Evolutionary conservation across 2,797 vertebrate genomes (phyloP).

Genomic region (Sebastiscus albofasciatus): DNA sequence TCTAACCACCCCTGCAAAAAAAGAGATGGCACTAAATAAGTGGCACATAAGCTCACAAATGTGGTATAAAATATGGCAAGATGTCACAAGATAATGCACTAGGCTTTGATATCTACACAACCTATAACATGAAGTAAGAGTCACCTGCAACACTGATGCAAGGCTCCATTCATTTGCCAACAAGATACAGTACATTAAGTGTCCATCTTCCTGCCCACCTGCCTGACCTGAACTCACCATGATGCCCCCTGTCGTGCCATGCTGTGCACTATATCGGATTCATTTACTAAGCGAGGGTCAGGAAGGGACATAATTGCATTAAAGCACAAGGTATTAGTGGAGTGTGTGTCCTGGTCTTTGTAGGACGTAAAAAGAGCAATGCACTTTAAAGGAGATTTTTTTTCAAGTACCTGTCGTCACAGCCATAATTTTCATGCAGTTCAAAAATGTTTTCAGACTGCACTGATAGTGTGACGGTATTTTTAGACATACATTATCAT

Average conservation of each 20-base stretch:
- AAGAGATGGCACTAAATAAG: not conserved
- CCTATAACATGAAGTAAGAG: not conserved
- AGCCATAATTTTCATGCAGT: not conserved
- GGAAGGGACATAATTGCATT: constrained; percentile 22
- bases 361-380: constrained; percentile 20
- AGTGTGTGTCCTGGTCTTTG: constrained; percentile 4
- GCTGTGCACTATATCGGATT: constrained; percentile 3
- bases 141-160: not conserved
- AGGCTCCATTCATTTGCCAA: not conserved
- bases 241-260: not conserved
- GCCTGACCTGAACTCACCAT: constrained; percentile 19
- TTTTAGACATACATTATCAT: not conserved
- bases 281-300: constrained; percentile 2
- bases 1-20: not conserved
- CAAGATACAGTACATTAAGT: not conserved
- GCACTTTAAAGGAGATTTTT: not conserved
- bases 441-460: not conserved
- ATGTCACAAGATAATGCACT: not conserved
- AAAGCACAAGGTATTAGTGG: constrained; percentile 1
- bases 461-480: not conserved
- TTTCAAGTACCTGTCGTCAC: not conserved
- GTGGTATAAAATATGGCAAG: not conserved
- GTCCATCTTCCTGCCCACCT: not conserved
- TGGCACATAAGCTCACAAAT: not conserved
- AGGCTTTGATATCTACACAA: not conserved